Evolutionary conservation across 1,140 invertebrate species (phyloP).

Genomic region (Harlomillsia oculata): DNA sequence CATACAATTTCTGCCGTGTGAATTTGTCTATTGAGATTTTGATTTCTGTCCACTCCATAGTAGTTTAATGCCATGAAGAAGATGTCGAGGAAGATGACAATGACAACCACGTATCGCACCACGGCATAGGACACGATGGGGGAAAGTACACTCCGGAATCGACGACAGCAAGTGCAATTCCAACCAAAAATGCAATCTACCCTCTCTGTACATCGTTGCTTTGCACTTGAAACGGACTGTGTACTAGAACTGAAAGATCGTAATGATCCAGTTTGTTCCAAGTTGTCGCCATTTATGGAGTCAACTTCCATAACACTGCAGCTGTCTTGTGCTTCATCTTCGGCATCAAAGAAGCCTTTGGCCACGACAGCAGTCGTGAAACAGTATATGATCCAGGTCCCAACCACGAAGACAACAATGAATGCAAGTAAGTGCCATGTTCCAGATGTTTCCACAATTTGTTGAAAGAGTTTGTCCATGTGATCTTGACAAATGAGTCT

Average conservation of each 20-base stretch:
- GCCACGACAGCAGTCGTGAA: neutral
- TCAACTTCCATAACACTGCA: neutral
- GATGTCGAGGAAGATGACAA: neutral
- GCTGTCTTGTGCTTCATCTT: conserved; percentile 1
- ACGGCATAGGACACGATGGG: neutral
- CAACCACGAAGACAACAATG: neutral
- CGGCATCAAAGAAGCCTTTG: neutral
- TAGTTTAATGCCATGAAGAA: neutral
- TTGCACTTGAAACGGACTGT: neutral
- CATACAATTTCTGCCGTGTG: neutral
- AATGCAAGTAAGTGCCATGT: neutral
- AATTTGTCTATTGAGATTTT: neutral
- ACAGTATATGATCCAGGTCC: neutral
- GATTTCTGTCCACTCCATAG: neutral
- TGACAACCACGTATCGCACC: neutral
- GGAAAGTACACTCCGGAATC: neutral
- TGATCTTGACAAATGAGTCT: conserved; percentile 33
- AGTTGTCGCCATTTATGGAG: neutral
- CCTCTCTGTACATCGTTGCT: neutral
- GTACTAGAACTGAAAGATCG: neutral
- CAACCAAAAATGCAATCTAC: neutral
- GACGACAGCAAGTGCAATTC: neutral
- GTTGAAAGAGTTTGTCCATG: neutral
- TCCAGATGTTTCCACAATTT: conserved; percentile 1
- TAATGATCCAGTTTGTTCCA: conserved; percentile 1